These are phyloP conservation scores for Neomorphus geoffroyi DNA, from an alignment of 2,797 vertebrate genomes.

Conservation along the genomic window DNA sequence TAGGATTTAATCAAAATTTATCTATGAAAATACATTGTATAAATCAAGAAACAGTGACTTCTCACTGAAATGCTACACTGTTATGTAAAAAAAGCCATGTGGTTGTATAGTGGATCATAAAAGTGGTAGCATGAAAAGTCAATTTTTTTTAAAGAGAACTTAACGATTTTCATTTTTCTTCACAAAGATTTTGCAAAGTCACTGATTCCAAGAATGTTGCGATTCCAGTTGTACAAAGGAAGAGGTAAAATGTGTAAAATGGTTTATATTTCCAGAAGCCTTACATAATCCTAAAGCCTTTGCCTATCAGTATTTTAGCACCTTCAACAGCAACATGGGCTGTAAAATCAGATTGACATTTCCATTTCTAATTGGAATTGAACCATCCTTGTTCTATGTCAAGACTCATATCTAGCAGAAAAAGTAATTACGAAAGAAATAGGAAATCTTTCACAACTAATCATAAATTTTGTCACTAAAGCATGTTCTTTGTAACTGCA, in stretches of 20 bases:
- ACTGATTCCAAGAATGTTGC: neutral
- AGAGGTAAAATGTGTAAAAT: slow-evolving; percentile 19
- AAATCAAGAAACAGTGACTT: neutral
- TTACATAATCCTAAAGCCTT: slow-evolving; percentile 15
- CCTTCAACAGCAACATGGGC: neutral
- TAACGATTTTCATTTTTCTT: neutral
- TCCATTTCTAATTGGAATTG: slow-evolving; percentile 24
- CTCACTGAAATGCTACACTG: neutral
- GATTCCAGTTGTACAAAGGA: neutral
- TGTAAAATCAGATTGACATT: neutral
- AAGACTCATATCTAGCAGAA: neutral
- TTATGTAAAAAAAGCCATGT: neutral
- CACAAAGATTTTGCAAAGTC: neutral
- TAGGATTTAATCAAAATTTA: neutral
- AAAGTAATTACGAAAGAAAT: neutral
- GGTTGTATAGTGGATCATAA: neutral
- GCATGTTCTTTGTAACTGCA: neutral
- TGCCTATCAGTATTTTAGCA: neutral
- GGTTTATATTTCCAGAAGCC: neutral
- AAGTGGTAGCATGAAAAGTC: neutral
- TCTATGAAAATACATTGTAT: neutral
- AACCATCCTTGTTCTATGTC: neutral
- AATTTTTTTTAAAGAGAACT: neutral
- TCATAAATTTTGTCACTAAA: neutral
- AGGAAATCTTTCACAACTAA: neutral